Conservation (phyloP, 2,797 vertebrate species). For the Allobates femoralis region DNA sequence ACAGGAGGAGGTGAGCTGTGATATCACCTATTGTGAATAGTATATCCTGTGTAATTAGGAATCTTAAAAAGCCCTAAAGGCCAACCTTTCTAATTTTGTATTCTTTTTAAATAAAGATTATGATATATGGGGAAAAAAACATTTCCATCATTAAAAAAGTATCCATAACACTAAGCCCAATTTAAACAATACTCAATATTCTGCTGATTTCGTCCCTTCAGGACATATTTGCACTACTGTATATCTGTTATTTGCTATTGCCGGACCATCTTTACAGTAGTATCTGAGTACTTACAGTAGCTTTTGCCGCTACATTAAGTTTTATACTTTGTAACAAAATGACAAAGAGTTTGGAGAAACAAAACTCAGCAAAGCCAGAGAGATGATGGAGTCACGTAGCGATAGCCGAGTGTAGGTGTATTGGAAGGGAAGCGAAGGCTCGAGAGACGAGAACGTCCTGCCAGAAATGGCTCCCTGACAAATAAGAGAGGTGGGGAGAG, state of each 20-base stretch:
- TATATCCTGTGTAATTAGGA: too few relatives aligned
- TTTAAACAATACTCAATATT: background rate
- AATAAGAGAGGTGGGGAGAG: constrained; percentile 57
- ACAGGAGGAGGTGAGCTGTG: too few relatives aligned
- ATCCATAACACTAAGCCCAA: too few relatives aligned
- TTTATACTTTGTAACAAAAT: background rate
- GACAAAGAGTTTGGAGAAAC: background rate
- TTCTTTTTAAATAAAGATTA: too few relatives aligned
- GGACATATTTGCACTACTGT: background rate
- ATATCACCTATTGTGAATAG: too few relatives aligned
- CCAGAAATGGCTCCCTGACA: constrained; percentile 55
- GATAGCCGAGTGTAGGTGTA: constrained; percentile 60
- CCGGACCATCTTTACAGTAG: background rate
- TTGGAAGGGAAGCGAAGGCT: constrained; percentile 60
- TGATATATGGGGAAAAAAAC: too few relatives aligned
- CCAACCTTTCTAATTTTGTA: too few relatives aligned
- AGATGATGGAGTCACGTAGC: constrained; percentile 8
- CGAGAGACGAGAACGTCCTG: constrained; percentile 46
- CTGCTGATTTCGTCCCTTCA: background rate
- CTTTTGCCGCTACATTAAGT: background rate
- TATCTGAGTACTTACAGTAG: background rate
- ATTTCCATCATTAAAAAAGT: too few relatives aligned
- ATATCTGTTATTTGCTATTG: background rate
- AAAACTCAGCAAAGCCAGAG: constrained; percentile 14
- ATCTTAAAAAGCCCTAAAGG: too few relatives aligned